Evolutionary conservation across 2,888 invertebrate species (phyloP).

Genomic region (Sesamia inferens): DNA sequence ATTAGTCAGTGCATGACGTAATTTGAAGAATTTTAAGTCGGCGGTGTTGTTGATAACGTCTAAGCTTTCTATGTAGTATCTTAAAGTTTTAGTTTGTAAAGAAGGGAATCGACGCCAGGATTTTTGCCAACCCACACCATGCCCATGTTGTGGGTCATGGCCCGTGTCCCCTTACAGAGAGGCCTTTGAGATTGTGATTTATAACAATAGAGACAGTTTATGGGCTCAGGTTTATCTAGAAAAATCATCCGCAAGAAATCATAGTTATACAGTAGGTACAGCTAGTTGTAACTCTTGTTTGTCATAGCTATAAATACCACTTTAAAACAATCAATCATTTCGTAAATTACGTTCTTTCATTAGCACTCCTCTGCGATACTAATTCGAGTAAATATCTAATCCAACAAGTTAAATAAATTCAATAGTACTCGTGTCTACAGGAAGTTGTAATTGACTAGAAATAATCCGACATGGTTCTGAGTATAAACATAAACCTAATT

Average conservation of each 20-base stretch:
- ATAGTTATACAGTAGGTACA: too few species aligned
- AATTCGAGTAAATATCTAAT: background rate
- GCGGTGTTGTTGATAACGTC: too few species aligned
- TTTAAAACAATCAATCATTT: background rate
- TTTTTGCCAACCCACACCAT: too few species aligned
- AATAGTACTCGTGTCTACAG: conserved; percentile 31
- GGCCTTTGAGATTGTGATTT: too few species aligned
- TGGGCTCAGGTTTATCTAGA: too few species aligned
- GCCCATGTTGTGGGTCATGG: too few species aligned
- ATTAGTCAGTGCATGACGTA: too few species aligned
- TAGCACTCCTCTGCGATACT: background rate
- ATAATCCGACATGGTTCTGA: conserved; percentile 35
- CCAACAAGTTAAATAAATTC: conserved; percentile 29
- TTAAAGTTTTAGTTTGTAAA: too few species aligned
- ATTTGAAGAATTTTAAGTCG: too few species aligned
- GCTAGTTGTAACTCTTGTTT: background rate
- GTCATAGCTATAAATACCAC: background rate
- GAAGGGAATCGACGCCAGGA: too few species aligned
- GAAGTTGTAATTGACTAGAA: conserved; percentile 47
- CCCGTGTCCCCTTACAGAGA: too few species aligned
- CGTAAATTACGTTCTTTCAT: background rate
- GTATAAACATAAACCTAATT: conserved; percentile 42
- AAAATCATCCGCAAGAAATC: background rate
- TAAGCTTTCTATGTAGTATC: too few species aligned
- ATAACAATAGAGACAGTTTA: background rate